Percentiles rank a stretch among this genome's conserved stretches.
These are phyloP conservation scores for Amphiprion clarkii DNA, from an alignment of 2,797 vertebrate species.

Conservation along the genomic window DNA sequence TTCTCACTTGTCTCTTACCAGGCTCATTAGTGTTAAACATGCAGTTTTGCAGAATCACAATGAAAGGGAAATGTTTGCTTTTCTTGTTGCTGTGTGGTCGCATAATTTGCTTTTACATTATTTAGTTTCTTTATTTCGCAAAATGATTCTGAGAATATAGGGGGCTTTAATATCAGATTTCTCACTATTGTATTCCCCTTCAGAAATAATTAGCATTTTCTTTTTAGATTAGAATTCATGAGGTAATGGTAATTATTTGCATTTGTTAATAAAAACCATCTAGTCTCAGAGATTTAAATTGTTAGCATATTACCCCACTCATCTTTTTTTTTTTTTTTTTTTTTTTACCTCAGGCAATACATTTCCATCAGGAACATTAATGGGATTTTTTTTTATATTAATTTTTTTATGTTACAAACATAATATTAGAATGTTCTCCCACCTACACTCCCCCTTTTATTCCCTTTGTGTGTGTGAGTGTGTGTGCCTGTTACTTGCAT, in stretches of 20 bases:
- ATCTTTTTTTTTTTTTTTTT: constrained; percentile 11
- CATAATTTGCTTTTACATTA: constrained; percentile 20
- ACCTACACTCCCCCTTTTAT: background rate
- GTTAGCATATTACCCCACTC: background rate
- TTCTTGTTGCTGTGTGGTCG: background rate
- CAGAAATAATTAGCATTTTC: constrained; percentile 35
- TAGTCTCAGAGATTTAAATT: constrained; percentile 35
- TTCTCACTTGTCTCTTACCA: constrained; percentile 8
- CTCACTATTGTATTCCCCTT: constrained; percentile 32
- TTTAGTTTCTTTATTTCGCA: constrained; percentile 16
- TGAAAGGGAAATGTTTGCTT: background rate
- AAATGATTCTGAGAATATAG: constrained; percentile 31
- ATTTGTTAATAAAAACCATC: constrained; percentile 57
- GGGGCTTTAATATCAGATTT: constrained; percentile 39
- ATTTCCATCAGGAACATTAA: constrained; percentile 58
- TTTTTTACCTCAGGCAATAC: constrained; percentile 37
- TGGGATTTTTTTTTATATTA: constrained; percentile 5
- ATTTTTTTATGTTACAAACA: constrained; percentile 48
- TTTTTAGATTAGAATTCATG: constrained; percentile 54
- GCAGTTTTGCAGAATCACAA: constrained; percentile 16
- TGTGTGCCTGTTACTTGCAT: constrained; percentile 36
- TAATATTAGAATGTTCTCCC: constrained; percentile 32
- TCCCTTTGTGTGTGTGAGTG: constrained; percentile 16
- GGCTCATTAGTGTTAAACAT: constrained; percentile 2
- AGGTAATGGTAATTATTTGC: constrained; percentile 63